Conservation (phyloP, 2,888 invertebrate genomes). For the Megastigmus dorsalis region DNA sequence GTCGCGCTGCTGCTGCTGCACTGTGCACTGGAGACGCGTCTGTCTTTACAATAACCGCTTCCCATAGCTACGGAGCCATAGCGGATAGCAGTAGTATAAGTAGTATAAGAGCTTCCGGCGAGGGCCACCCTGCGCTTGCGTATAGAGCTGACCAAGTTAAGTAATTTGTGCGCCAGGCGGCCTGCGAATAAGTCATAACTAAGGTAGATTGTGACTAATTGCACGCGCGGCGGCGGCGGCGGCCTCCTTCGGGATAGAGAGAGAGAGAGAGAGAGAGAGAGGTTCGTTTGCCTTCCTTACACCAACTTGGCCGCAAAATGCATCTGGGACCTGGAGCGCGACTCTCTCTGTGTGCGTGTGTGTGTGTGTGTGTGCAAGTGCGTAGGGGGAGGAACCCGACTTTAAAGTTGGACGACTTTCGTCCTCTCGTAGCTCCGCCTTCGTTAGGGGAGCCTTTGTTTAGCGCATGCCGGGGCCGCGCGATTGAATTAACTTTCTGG, state of each 20-base stretch:
- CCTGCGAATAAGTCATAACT: conserved; percentile 72
- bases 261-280: background rate
- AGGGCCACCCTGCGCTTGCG: no score
- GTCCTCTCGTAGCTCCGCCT: background rate
- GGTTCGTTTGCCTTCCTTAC: background rate
- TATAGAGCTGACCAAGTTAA: conserved; percentile 71
- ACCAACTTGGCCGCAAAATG: conserved; percentile 25
- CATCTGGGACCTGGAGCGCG: conserved; percentile 30
- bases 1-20: background rate
- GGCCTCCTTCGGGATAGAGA: conserved; percentile 37
- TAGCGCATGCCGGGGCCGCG: background rate
- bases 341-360: no score
- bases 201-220: conserved; percentile 74
- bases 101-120: conserved; percentile 66
- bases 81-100: conserved; percentile 51
- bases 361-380: no score
- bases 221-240: no score
- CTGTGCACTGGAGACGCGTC: no score
- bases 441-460: conserved; percentile 28
- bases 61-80: no score
- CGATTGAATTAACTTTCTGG: conserved; percentile 32
- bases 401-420: background rate
- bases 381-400: conserved; percentile 1
- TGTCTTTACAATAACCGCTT: no score
- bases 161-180: conserved; percentile 69